Base-by-base conservation (phyloP, 2,888 invertebrate species). In the Sepiola atlantica region DNA sequence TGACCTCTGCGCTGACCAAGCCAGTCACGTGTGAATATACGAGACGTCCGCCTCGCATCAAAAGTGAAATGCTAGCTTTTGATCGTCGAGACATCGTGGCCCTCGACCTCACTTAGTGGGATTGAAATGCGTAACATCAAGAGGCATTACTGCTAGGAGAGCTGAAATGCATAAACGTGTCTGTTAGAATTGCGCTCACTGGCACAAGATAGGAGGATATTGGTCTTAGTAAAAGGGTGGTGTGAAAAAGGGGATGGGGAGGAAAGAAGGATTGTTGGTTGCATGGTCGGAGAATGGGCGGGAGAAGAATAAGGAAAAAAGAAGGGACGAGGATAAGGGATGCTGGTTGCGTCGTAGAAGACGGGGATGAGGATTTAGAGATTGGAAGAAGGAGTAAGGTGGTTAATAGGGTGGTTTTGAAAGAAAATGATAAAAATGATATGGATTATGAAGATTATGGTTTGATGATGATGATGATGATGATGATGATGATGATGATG, bases 21-120 rank as follows among this genome's bases (percentile, higher is more conserved):
- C 92, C 92, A 92, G 92, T 92, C 92, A 92, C 92, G 92, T 92
- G 92, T 92, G 92, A 92, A 92, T 92, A 92, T 92, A 92, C 92
- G 92, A 92, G 92, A 92, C 92, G 55, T 92, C 55, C 92, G 92
- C 92, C 45, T 92, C 55, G 92, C 92, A 92, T 92, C 55, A 92
- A 45, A 92, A 92, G 92, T 92, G 92, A 92, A 92, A 92, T 92
- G 92, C 92, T 92, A 92, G 92, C 92, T 92, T 92, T 92, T 92
- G 92, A 92, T 92, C 92, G 92, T 45, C 92, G 92, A 92, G 92
- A 92, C 92, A 92, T 55, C 92, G 92, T 92, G 35, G 55, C 35
- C 92, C 55, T n/a, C 55, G 92, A 92, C 92, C 92, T 92, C 92
- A 92, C 92, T 92, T 92, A 92, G 92, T 92, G 92, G 92, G 92